Base-by-base conservation (phyloP, 2,113 vertebrate species). In the Benitochromis conjunctus region DNA sequence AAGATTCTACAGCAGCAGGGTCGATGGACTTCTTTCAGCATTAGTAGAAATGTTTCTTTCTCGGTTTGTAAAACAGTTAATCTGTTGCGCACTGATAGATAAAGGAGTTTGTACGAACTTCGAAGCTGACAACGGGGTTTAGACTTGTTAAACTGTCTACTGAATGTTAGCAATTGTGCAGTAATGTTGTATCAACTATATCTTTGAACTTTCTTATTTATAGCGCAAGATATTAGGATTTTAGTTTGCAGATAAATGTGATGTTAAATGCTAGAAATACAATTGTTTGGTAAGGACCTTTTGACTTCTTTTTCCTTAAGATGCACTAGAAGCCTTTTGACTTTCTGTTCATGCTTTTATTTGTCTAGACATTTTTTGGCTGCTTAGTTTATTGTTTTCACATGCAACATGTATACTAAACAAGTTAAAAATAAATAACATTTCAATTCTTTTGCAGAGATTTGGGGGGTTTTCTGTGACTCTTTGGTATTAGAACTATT, bases 151-250 rank as follows among this genome's bases (percentile, higher is more conserved):
- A 92, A 95, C 90, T 95, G 95, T 96, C 96, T 95, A 94, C 95
- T 95, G 95, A 97, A 96, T 95, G 95, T 96, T 97, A 97, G 97
- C 96, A 96, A 97, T 96, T 97, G 96, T 97, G 97, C 96, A 96
- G 98, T 98, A 98, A 97, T 94, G 98, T 98, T 98, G 98, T 98
- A 98, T 98, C 98, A 98, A 98, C 98, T 98, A 96, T 96, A 96
- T 96, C 97, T 87, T 96, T 95, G 96, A 97, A 89, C 93, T 95
- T 96, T 92, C 93, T 94, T 92, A 96, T 96, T 97, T 95, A 88
- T 96, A 95, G 87, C 76, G 54, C 69, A 69, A 89, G 94, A 91
- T 41, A 77, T 86, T 96, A 96, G 95, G 92, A 96, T 94, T 92
- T 97, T 96, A 97, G 94, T 95, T 96, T 91, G 94, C 90, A 96